A percentile compares a stretch with the other conserved stretches of the same genome.
These are phyloP conservation scores for Bombus ignitus DNA, from an alignment of 1,140 invertebrate genomes.

Conservation along the genomic window DNA sequence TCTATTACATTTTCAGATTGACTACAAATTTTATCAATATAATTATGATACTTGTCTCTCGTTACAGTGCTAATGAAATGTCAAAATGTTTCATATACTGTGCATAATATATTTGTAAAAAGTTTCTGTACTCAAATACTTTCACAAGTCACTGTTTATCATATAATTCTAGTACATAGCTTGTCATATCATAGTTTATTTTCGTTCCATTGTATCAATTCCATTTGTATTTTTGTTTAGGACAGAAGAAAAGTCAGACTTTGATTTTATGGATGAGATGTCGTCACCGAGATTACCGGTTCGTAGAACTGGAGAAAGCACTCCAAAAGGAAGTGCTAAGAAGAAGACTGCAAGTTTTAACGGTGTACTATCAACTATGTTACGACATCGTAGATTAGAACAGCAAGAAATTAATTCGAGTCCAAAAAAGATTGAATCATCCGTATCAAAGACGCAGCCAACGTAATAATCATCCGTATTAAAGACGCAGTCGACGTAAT, in stretches of 20 bases:
- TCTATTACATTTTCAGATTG: no score
- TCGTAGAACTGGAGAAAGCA: constrained; percentile 84
- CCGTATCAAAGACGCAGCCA: constrained; percentile 72
- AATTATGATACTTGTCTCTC: no score
- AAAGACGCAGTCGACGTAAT: constrained; percentile 69
- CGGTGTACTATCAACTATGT: constrained; percentile 89
- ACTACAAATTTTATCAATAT: no score
- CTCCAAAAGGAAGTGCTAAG: constrained; percentile 88
- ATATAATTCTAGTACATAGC: neutral
- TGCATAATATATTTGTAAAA: no score
- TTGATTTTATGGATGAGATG: constrained; percentile 90
- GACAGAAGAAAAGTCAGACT: constrained; percentile 86
- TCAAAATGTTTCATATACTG: no score
- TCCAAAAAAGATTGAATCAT: constrained; percentile 76
- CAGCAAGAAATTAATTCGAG: constrained; percentile 82
- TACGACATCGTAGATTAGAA: constrained; percentile 86
- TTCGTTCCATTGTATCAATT: neutral
- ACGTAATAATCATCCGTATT: constrained; percentile 70
- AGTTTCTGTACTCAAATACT: no score
- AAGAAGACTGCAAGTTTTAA: constrained; percentile 90
- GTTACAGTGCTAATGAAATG: no score
- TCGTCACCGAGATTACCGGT: constrained; percentile 86
- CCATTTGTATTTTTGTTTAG: constrained; percentile 61
- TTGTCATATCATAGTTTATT: neutral
- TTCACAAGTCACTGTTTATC: neutral